Percentiles rank a stretch among this genome's conserved stretches.
phyloP scores from a whole-genome alignment of 2,113 vertebrate genomes.

The Sturnira hondurensis region DNA sequence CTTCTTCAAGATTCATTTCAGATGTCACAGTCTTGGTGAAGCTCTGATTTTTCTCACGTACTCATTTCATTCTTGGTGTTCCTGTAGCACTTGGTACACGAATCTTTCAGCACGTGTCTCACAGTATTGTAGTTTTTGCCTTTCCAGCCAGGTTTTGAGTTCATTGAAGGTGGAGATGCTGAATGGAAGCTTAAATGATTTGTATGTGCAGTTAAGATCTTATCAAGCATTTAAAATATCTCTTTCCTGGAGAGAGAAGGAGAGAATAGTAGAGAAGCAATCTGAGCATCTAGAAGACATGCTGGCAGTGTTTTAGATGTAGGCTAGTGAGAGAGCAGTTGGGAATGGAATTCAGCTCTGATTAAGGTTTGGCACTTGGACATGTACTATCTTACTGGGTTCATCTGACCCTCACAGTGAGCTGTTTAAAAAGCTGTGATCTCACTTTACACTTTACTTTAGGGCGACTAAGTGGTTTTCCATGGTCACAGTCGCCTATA shows the following conservation, averaged over 20 bases:
- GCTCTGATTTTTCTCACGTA: not conserved
- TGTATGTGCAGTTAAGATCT: not conserved
- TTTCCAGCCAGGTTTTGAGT: not conserved
- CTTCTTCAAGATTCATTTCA: not conserved
- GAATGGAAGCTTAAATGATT: not conserved
- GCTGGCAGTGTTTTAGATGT: not conserved
- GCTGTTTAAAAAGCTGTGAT: not conserved
- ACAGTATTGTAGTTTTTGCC: not conserved
- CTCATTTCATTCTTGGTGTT: not conserved
- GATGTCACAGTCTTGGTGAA: not conserved
- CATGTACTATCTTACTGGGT: not conserved
- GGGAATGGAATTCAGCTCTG: not conserved
- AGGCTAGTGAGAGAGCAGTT: not conserved
- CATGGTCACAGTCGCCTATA: not conserved
- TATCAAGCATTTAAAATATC: not conserved
- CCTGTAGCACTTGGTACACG: not conserved
- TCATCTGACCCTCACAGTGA: not conserved
- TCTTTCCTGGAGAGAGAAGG: not conserved
- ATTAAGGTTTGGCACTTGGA: not conserved
- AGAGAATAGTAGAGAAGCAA: not conserved
- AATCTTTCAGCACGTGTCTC: not conserved
- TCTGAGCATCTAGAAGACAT: not conserved
- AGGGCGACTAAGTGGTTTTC: not conserved
- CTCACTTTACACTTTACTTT: not conserved
- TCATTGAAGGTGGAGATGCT: not conserved